Evolutionary conservation across 2,113 vertebrate species (phyloP).

Genomic region (Holacanthus passer): DNA sequence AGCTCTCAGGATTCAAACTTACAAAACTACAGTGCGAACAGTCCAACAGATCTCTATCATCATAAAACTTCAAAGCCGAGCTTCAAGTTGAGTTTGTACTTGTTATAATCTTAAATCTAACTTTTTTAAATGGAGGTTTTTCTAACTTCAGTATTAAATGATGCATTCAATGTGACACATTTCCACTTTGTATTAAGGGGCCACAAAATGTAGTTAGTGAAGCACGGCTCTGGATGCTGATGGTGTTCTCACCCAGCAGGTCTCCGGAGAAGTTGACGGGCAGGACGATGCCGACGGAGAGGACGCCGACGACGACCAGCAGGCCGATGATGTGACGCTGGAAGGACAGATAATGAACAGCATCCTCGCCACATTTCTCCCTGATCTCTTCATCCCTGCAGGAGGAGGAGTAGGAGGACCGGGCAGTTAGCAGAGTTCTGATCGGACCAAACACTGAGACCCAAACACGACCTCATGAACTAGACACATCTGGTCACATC

Average conservation of each 20-base stretch:
- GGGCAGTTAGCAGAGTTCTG: background rate
- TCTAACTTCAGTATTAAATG: no score
- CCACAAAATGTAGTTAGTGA: no score
- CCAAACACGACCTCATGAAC: background rate
- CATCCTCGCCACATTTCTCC: slow-evolving; percentile 96
- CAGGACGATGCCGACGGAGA: slow-evolving; percentile 95
- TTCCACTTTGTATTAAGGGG: background rate
- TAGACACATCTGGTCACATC: no score
- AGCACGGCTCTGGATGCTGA: background rate
- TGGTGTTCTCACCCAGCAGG: slow-evolving; percentile 89
- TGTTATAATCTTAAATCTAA: no score
- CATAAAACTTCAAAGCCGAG: no score
- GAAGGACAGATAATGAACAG: slow-evolving; percentile 98
- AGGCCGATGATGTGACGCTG: slow-evolving; percentile 99
- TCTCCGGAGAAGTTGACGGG: slow-evolving; percentile 99
- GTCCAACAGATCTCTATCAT: no score
- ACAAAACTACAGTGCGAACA: no score
- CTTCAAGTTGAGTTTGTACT: no score
- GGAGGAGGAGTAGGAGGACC: background rate
- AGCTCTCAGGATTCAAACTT: no score
- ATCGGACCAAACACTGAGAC: background rate
- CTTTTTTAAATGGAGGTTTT: no score
- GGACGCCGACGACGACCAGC: slow-evolving; percentile 93
- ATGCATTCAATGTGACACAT: no score
- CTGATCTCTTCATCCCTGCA: slow-evolving; percentile 96